A percentile compares a stretch with the other conserved stretches of the same genome.
Conservation (phyloP, 2,113 vertebrate species). For the Dasyurus viverrinus region DNA sequence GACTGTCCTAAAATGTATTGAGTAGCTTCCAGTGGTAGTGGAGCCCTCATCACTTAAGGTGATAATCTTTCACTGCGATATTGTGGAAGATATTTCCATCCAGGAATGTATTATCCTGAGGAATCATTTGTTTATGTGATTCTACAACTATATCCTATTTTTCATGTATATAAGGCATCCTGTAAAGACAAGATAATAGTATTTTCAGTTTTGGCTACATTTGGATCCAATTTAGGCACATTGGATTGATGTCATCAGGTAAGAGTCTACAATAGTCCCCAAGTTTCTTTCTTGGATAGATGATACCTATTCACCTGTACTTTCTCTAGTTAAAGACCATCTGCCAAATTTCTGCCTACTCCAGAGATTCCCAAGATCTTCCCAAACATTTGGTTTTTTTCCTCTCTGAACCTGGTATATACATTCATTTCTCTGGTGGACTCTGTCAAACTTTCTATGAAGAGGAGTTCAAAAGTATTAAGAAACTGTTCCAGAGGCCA, state of each 20-base stretch:
- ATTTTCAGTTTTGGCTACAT: neutral
- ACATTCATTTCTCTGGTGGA: neutral
- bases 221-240: neutral
- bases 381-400: neutral
- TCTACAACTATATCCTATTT: neutral
- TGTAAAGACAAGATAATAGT: neutral
- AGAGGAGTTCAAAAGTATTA: no score
- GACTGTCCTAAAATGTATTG: neutral
- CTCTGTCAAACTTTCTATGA: no score
- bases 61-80: neutral
- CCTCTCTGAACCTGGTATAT: neutral
- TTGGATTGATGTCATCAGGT: neutral
- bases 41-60: neutral
- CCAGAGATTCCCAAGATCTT: neutral
- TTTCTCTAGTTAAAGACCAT: rapidly evolving
- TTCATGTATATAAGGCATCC: neutral
- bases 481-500: no score
- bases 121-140: neutral
- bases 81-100: neutral
- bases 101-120: neutral
- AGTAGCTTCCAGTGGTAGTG: neutral
- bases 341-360: neutral
- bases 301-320: rapidly evolving
- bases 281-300: neutral
- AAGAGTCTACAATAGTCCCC: neutral